Evolutionary conservation across 2,797 vertebrate genomes (phyloP), one percentile per base, ranked within the genome.

Genomic region (Orestias chungarensis): DNA sequence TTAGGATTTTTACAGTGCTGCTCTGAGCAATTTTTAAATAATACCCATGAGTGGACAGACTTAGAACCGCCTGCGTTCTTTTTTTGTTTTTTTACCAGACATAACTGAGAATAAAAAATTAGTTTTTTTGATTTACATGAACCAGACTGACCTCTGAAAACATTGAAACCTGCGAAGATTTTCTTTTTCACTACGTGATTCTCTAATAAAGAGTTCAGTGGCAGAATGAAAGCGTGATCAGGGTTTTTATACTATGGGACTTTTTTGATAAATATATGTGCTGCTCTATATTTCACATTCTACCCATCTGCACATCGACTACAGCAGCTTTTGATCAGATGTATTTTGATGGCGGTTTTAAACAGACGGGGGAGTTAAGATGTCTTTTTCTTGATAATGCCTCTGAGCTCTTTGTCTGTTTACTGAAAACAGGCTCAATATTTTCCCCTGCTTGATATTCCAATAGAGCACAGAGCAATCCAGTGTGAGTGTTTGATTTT

Each of bases 201-300:
- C n/a, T n/a, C n/a, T n/a, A n/a, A n/a, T n/a, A n/a, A n/a, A n/a
- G n/a, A 38, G 38, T 38, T 38, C 9, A 38, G 38, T 8, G 9
- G 38, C 38, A 38, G 38, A 4, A 38, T 38, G 38, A 38, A 38
- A 38, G 4, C 9, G 38, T 38, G 38, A 38, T 8, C 38, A 4
- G 4, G 9, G 38, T 38, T 38, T 4, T 38, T 38, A 38, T 38
- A 38, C 38, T 38, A 38, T 38, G 38, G 9, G 38, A 38, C 38
- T 38, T 38, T 38, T 33, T 31, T 20, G 52, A 74, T 86, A 78
- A 80, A 75, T 75, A 82, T 87, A 68, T 68, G 15, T 55, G 44
- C 7, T 23, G 8, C 68, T 57, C 38, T 72, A 47, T 65, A 70
- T 79, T 43, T 71, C 31, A 64, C 40, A 27, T 17, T 27, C 69